Base-by-base conservation (phyloP, 2,888 invertebrate species). In the Ypsolopha scabrella region DNA sequence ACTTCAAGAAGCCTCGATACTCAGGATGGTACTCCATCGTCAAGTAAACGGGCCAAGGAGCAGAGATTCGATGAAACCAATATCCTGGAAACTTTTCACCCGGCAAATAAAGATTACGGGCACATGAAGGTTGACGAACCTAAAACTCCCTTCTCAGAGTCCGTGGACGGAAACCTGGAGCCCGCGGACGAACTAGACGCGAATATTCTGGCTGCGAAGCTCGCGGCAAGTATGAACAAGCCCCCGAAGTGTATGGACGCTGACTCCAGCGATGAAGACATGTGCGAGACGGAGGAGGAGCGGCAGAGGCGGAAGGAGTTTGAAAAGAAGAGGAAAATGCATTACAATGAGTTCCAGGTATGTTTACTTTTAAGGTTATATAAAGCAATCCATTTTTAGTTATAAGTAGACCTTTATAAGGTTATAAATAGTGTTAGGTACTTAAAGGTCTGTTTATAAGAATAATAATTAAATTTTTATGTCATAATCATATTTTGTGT, bases 41-140 rank as follows among this genome's bases (percentile, higher is more conserved):
- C 85, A 8, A 86, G 86, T 59, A 82, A 82, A 58, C 75, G 83
- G 55, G 58, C 77, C 53, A 90, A 90, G 68, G 90, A 90, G 71
- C 90, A 96, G 69, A 94, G 96, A 88, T 97, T 96, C 88, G 99
- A 99, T 80, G 99, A 99, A 87, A 95, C 98, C 92, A 99, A 99
- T 83, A 99, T 99, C 60, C 90, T 99, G 64, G 98, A 97, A 60
- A 99, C 99, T 0, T 92, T 97, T 68, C 99, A 99, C 87, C 99
- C 99, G 43, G 89, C 94, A 24, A 97, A 97, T 75, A 99, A 99
- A 86, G 99, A 99, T 82, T 99, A 99, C 80, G 99, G 99, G 7
- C 97, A 97, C 70, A 99, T 99, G 98, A 99, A 99, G 83, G 80
- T 85, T 39, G 95, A 97, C 66, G 99, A 99, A 80, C 99, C 99